Evolutionary conservation across 1,140 invertebrate genomes (phyloP), one percentile per base, ranked within the genome.

Genomic region (Brachionus angularis): DNA sequence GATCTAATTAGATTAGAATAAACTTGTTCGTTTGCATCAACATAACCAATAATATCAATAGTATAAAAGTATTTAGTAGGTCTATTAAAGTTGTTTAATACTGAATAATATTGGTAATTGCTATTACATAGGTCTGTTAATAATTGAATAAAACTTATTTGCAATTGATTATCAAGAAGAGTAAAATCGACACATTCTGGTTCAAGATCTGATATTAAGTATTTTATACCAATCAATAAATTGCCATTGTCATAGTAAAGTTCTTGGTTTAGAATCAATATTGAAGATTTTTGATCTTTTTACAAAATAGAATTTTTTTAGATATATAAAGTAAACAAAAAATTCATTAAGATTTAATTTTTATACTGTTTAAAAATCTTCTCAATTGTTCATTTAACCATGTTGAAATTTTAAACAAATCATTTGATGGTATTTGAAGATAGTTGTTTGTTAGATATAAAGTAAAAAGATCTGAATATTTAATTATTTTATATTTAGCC

Each of bases 381-480:
- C 33, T 33, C 62, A 39, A 67, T 47, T 67, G 62, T 10, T 67
- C 29, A 29, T 46, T 67, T 25, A 67, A 36, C 42, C 42, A 67
- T 31, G 23, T 33, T 23, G 62, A 46, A 12, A 67, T 46, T 67
- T 46, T 47, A 12, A 33, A 18, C 62, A 67, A 25, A 27, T 47
- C 42, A 34, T 42, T 46, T 8, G 42, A 27, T 8, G 33, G 31
- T 3, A 67, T 12, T 21, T 46, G 31, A 18, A 34, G 33, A 27
- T 47, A 50, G 5, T 50, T 46, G 16, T 50, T 67, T 36, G 46
- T n/a, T 1, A 67, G 8, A 50, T 47, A 67, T 12, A 67, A 27
- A 25, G 47, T 23, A 47, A 44, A 67, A 12, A 67, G 21, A 36
- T 67, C 62, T 5, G 12, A 14, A 12, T 47, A 50, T 31, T 46